These are phyloP conservation scores for Saccopteryx leptura DNA, from an alignment of 2,113 vertebrate genomes.

Conservation along the genomic window DNA sequence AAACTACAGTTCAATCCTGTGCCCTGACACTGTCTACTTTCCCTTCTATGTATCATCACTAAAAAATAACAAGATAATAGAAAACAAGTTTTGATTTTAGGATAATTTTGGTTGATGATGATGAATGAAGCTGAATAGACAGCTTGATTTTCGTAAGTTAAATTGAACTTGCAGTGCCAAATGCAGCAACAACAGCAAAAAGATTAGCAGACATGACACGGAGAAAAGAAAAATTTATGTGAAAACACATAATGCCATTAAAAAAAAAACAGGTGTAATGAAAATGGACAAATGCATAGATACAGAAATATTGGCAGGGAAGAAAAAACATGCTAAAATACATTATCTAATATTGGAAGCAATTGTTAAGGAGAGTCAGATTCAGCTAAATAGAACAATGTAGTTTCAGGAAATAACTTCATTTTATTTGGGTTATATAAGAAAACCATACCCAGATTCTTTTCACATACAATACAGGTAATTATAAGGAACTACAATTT, in stretches of 20 bases:
- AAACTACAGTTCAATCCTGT: constrained; percentile 67
- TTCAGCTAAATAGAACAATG: constrained; percentile 32
- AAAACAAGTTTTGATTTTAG: constrained; percentile 85
- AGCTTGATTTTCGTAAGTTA: constrained; percentile 85
- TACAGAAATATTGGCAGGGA: constrained; percentile 40
- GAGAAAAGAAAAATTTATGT: constrained; percentile 81
- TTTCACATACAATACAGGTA: neutral
- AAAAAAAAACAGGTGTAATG: constrained; percentile 71
- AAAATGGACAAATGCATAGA: constrained; percentile 71
- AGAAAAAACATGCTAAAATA: neutral
- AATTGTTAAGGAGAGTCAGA: constrained; percentile 42
- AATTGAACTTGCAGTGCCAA: constrained; percentile 80
- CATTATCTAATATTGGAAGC: constrained; percentile 62
- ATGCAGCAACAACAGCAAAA: constrained; percentile 68
- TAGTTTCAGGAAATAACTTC: constrained; percentile 48
- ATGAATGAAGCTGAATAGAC: constrained; percentile 85
- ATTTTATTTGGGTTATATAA: neutral
- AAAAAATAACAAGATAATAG: constrained; percentile 84
- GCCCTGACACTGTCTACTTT: constrained; percentile 72
- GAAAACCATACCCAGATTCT: constrained; percentile 2
- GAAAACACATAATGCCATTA: constrained; percentile 74
- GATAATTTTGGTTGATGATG: constrained; percentile 85
- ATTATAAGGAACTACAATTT: neutral
- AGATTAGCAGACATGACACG: constrained; percentile 84
- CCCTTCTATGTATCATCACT: constrained; percentile 80